A percentile compares a stretch with the other conserved stretches of the same genome.
Conservation (phyloP, 1,140 invertebrate genomes). For the Lepidurus arcticus region DNA sequence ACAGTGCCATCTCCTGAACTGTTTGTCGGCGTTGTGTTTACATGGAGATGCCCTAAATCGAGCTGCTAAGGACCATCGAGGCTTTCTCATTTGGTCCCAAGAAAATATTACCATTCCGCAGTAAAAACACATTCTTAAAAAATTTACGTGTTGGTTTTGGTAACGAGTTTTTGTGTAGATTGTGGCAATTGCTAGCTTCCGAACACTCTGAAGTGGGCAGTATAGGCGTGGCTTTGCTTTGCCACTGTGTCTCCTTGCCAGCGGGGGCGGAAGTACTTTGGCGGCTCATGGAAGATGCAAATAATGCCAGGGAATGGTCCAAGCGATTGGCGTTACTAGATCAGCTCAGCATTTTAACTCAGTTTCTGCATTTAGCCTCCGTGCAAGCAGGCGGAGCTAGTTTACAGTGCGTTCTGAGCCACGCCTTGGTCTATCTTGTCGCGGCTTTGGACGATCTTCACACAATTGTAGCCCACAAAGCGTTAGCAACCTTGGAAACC, state of each 20-base stretch:
- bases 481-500: conserved; percentile 86
- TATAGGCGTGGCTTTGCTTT: conserved; percentile 77
- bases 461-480: conserved; percentile 87
- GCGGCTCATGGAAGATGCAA: conserved; percentile 86
- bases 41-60: conserved; percentile 88
- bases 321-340: conserved; percentile 80
- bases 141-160: neutral
- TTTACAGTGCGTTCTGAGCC: conserved; percentile 88
- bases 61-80: conserved; percentile 80
- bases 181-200: conserved; percentile 89
- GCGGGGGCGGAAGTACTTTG: conserved; percentile 91
- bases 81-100: conserved; percentile 96
- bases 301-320: conserved; percentile 83
- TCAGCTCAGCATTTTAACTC: conserved; percentile 80
- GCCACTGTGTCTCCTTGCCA: conserved; percentile 90
- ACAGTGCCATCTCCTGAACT: conserved; percentile 86
- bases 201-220: conserved; percentile 89
- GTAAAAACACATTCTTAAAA: conserved; percentile 41
- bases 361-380: conserved; percentile 85
- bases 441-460: conserved; percentile 93
- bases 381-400: conserved; percentile 67
- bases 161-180: conserved; percentile 51
- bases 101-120: conserved; percentile 92
- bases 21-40: conserved; percentile 82
- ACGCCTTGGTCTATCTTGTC: conserved; percentile 93